phyloP scores from a whole-genome alignment of 2,113 vertebrate genomes.

The Pelecanoides urinatrix region DNA sequence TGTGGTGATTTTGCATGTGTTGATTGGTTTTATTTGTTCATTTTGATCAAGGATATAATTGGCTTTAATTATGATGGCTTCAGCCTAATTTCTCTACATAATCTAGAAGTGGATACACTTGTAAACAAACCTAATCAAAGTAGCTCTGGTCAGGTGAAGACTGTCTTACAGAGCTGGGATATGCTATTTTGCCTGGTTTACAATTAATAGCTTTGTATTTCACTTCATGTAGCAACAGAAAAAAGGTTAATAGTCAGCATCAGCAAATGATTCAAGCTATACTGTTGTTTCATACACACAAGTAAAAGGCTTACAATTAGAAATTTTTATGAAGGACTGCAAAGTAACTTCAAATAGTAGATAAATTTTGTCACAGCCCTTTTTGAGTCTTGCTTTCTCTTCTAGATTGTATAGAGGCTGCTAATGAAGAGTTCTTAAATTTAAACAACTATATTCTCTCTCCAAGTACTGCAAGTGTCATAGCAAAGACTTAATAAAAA shows the following conservation, averaged over 20 bases:
- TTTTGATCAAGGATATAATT: neutral
- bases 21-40: neutral
- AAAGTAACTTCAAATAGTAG: neutral
- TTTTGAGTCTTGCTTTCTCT: constrained; percentile 21
- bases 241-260: neutral
- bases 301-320: neutral
- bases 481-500: neutral
- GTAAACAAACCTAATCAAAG: neutral
- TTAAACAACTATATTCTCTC: neutral
- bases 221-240: neutral
- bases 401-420: constrained; percentile 52
- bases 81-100: neutral
- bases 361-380: neutral
- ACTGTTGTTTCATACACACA: neutral
- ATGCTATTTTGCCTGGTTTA: neutral
- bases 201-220: neutral
- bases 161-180: neutral
- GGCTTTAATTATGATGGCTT: neutral
- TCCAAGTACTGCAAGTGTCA: constrained; percentile 3
- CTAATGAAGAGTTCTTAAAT: neutral
- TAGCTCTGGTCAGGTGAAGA: neutral
- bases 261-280: neutral
- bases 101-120: constrained; percentile 4
- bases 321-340: neutral
- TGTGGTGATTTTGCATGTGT: neutral